These are phyloP conservation scores for Dolichoris vasculosae DNA, from an alignment of 1,140 invertebrate species.

Conservation along the genomic window DNA sequence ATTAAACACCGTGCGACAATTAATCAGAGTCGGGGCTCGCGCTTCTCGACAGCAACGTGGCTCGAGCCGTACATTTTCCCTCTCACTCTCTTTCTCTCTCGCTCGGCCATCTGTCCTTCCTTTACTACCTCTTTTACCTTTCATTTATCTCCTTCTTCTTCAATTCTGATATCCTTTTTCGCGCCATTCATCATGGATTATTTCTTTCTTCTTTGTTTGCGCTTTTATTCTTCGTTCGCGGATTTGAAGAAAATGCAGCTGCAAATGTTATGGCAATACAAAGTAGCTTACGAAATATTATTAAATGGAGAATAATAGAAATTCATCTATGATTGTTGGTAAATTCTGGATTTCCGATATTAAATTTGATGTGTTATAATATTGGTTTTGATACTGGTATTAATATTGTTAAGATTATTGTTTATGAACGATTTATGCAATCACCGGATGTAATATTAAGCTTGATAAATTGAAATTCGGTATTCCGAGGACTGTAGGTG, in stretches of 20 bases:
- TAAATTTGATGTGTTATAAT: not conserved
- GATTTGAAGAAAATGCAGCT: not conserved
- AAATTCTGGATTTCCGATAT: not conserved
- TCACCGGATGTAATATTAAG: no score
- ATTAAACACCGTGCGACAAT: constrained; percentile 59
- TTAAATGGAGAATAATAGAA: not conserved
- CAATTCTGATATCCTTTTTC: constrained; percentile 26
- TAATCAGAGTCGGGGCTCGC: constrained; percentile 53
- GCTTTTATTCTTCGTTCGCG: not conserved
- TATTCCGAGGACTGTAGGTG: no score
- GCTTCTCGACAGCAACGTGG: constrained; percentile 5
- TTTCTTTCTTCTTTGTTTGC: not conserved
- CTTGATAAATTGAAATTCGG: no score
- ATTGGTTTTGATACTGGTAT: not conserved
- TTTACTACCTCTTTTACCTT: not conserved
- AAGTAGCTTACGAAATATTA: no score
- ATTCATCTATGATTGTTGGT: not conserved
- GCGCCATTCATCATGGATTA: constrained; percentile 7
- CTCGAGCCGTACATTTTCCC: not conserved
- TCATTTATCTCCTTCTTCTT: not conserved
- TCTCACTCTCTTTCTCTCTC: constrained; percentile 4
- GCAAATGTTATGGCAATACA: not conserved
- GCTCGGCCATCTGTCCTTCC: not conserved
- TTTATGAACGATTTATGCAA: no score
- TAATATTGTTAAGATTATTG: not conserved